Conservation (phyloP, 64 coral and sea anemone species). For the Stichodactyla helianthus region DNA sequence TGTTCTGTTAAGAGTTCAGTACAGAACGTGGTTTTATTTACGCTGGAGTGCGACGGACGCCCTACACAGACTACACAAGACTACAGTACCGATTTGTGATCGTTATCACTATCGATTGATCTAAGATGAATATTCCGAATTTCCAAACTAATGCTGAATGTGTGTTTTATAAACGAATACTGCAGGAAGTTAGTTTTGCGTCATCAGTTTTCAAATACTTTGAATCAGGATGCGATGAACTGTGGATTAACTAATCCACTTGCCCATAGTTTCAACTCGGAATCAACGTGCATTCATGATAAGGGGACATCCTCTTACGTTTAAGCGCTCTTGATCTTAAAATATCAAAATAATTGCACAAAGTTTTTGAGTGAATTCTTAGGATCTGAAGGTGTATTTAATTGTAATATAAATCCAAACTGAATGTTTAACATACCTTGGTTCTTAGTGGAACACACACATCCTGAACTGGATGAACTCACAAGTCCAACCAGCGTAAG, state of each 20-base stretch:
- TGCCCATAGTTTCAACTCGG: not conserved
- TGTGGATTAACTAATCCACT: not conserved
- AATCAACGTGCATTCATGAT: not conserved
- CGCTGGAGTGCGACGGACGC: too few relatives aligned
- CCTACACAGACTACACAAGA: too few relatives aligned
- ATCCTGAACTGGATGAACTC: not conserved
- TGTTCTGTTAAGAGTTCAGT: not conserved
- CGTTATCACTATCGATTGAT: too few relatives aligned
- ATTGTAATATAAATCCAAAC: too few relatives aligned
- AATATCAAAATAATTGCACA: not conserved
- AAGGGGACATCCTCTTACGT: not conserved
- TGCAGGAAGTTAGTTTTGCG: not conserved
- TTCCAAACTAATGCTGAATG: not conserved
- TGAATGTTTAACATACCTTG: not conserved
- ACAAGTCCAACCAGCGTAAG: constrained; percentile 8
- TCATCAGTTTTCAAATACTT: not conserved
- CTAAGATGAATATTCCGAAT: too few relatives aligned
- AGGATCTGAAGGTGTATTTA: not conserved
- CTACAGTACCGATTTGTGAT: too few relatives aligned
- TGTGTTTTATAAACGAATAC: not conserved
- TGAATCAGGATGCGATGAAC: not conserved
- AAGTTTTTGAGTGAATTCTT: not conserved
- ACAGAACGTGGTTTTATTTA: not conserved
- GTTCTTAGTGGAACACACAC: not conserved
- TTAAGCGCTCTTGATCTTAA: not conserved